Percentiles rank a stretch among this genome's conserved stretches.
Evolutionary conservation across 2,113 vertebrate species (phyloP).

Genomic region (Siniperca chuatsi): DNA sequence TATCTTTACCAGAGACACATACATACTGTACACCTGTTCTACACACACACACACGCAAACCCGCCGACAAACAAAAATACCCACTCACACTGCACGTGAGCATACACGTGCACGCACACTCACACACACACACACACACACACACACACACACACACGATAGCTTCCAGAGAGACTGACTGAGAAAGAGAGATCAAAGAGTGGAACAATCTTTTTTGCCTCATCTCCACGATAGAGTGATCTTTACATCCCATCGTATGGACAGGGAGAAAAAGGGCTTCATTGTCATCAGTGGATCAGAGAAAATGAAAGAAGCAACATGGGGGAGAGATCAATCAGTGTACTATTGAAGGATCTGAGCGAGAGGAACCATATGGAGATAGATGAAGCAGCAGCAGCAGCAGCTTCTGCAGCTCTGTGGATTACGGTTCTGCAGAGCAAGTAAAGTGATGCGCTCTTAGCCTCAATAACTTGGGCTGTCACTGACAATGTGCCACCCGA

Average conservation of each 20-base stretch:
- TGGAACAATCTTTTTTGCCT: constrained; percentile 14
- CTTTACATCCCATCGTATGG: constrained; percentile 22
- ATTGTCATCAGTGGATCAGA: constrained; percentile 46
- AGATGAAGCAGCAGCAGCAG: constrained; percentile 18
- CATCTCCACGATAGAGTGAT: constrained; percentile 44
- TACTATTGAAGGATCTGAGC: constrained; percentile 14
- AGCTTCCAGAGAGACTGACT: constrained; percentile 29
- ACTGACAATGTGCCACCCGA: constrained; percentile 61
- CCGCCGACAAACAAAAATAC: background rate
- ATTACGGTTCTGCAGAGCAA: constrained; percentile 55
- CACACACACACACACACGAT: background rate
- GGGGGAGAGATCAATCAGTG: constrained; percentile 19
- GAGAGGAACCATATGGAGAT: background rate
- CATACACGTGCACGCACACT: background rate
- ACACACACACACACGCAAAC: constrained; percentile 1
- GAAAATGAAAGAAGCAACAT: constrained; percentile 10
- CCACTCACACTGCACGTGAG: background rate
- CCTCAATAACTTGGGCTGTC: constrained; percentile 74
- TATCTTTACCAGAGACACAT: constrained; percentile 21
- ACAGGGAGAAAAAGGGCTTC: constrained; percentile 43
- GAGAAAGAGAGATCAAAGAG: constrained; percentile 62
- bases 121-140: background rate
- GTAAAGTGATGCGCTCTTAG: constrained; percentile 63
- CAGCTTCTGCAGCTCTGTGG: constrained; percentile 34
- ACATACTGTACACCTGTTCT: background rate